Percentiles rank a stretch among this genome's conserved stretches.
phyloP scores from a whole-genome alignment of 2,888 invertebrate genomes.

The Andrena praecox region DNA sequence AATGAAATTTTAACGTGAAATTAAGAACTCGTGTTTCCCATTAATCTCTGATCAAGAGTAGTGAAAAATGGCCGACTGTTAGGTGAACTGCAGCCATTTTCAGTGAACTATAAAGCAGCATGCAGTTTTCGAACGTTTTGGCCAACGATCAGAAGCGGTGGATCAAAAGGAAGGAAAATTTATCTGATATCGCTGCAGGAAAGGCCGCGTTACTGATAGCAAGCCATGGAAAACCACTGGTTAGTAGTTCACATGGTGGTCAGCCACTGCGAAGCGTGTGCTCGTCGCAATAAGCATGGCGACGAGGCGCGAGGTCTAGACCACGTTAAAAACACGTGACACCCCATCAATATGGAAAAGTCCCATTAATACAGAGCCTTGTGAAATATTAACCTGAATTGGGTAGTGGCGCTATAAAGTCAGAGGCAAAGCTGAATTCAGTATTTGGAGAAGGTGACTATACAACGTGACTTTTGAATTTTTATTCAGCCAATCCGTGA shows the following conservation, averaged over 20 bases:
- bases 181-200: conserved; percentile 3
- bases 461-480: no score
- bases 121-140: background rate
- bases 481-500: no score
- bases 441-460: no score
- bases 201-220: background rate
- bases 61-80: no score
- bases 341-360: conserved; percentile 5
- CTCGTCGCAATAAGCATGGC: conserved; percentile 44
- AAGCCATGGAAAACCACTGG: conserved; percentile 46
- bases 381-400: no score
- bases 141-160: no score
- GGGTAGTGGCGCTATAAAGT: no score
- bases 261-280: conserved; percentile 34
- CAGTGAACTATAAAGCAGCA: background rate
- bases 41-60: no score
- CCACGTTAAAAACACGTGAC: conserved; percentile 44
- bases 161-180: background rate
- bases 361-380: background rate
- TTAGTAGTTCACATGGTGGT: conserved; percentile 42
- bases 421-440: no score
- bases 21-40: background rate
- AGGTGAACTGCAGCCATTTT: background rate
- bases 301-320: background rate
- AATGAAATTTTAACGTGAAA: background rate